These are phyloP conservation scores for Todus mexicanus DNA, from an alignment of 2,797 vertebrate species.

Conservation along the genomic window DNA sequence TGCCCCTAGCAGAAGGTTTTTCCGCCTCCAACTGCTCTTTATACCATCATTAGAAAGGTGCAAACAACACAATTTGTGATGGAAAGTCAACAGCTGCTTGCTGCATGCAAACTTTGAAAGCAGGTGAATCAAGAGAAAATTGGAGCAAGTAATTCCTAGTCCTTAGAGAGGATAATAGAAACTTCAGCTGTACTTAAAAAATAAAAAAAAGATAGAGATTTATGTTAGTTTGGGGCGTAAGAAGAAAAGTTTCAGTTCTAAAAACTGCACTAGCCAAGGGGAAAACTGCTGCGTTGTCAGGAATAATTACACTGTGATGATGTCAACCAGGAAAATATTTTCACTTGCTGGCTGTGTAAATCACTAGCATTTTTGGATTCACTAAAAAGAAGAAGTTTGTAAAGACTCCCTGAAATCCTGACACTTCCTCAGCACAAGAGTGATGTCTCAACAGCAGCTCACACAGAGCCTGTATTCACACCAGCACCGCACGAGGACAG, in stretches of 20 bases:
- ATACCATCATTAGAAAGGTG: background rate
- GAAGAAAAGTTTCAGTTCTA: background rate
- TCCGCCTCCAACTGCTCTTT: constrained; percentile 4
- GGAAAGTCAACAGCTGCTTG: background rate
- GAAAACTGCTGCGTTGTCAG: background rate
- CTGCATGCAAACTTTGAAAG: background rate
- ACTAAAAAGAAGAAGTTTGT: background rate
- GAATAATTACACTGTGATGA: background rate
- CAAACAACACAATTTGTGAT: background rate
- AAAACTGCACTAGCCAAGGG: background rate
- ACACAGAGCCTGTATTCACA: background rate
- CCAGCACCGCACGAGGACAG: background rate
- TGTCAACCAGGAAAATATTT: constrained; percentile 10
- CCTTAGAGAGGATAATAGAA: accelerated
- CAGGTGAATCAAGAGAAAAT: background rate
- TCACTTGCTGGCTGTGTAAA: background rate
- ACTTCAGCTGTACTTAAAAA: background rate
- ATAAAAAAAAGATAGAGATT: background rate
- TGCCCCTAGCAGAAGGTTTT: constrained; percentile 17
- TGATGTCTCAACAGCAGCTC: background rate
- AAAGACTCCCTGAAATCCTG: background rate
- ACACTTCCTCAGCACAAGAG: background rate
- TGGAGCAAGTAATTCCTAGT: background rate
- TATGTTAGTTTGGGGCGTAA: background rate
- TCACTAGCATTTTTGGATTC: background rate